These are phyloP conservation scores for Scalopus aquaticus DNA, from an alignment of 2,113 vertebrate genomes.

Conservation along the genomic window DNA sequence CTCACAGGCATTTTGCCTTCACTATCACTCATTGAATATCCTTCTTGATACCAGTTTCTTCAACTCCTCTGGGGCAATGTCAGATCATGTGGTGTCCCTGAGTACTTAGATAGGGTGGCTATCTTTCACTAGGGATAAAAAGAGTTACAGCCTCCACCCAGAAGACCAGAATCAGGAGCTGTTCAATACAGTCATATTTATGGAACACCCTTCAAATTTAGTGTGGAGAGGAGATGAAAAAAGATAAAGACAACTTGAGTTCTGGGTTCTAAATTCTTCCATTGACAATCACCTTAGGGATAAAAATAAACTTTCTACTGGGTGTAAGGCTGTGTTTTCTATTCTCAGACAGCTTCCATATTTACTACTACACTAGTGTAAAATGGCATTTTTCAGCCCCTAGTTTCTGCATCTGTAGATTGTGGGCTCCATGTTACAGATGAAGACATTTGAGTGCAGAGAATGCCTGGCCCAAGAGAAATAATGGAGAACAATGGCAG, in stretches of 20 bases:
- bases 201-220: not conserved
- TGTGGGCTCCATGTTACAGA: not conserved
- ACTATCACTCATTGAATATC: not conserved
- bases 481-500: not conserved
- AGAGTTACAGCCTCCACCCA: not conserved
- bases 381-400: not conserved
- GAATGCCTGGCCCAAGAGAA: not conserved
- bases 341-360: not conserved
- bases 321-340: not conserved
- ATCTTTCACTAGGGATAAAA: not conserved
- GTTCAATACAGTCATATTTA: not conserved
- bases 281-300: not conserved
- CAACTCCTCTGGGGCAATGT: not conserved
- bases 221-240: not conserved
- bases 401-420: not conserved
- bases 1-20: not conserved
- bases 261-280: not conserved
- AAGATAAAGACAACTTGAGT: not conserved
- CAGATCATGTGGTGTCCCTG: not conserved
- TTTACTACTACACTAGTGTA: not conserved
- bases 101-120: not conserved
- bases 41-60: not conserved
- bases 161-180: not conserved
- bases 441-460: not conserved
- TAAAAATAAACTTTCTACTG: not conserved